Evolutionary conservation across 2,888 invertebrate species (phyloP).

Genomic region (Drosophila pseudotakahashii): DNA sequence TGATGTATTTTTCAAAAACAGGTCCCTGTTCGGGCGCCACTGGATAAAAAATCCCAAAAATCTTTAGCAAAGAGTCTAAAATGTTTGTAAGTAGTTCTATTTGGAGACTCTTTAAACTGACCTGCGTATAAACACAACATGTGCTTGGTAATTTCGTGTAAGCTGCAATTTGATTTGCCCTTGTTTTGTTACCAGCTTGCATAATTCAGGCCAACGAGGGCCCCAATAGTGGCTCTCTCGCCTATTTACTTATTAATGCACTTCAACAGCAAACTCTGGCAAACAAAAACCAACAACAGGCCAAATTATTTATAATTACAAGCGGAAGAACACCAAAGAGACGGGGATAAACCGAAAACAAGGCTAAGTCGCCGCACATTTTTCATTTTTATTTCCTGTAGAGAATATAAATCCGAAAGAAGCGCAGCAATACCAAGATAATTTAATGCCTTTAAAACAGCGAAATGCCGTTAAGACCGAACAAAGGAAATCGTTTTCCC

Average conservation of each 20-base stretch:
- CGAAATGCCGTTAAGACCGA: constrained; percentile 71
- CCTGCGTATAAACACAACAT: not conserved
- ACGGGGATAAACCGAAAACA: constrained; percentile 21
- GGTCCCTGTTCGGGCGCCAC: too few relatives aligned
- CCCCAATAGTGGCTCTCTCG: constrained; percentile 49
- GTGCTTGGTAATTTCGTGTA: constrained; percentile 9
- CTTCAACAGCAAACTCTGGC: constrained; percentile 35
- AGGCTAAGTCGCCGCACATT: constrained; percentile 62
- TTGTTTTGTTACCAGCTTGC: constrained; percentile 46
- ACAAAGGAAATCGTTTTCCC: constrained; percentile 62
- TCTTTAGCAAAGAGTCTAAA: too few relatives aligned
- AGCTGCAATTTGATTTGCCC: constrained; percentile 65
- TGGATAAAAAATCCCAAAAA: too few relatives aligned
- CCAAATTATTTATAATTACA: constrained; percentile 75
- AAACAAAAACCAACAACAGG: constrained; percentile 34
- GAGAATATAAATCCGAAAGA: constrained; percentile 9
- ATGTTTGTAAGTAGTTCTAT: too few relatives aligned
- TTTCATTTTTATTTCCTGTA: constrained; percentile 66
- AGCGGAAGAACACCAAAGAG: constrained; percentile 17
- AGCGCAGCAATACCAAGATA: constrained; percentile 48
- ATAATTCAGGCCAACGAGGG: constrained; percentile 61
- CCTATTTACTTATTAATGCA: constrained; percentile 72
- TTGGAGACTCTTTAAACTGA: not conserved
- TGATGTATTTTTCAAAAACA: too few relatives aligned
- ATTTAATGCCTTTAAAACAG: constrained; percentile 78